These are phyloP conservation scores for Sphaeridia pumilis DNA, from an alignment of 2,888 invertebrate species.

Conservation along the genomic window DNA sequence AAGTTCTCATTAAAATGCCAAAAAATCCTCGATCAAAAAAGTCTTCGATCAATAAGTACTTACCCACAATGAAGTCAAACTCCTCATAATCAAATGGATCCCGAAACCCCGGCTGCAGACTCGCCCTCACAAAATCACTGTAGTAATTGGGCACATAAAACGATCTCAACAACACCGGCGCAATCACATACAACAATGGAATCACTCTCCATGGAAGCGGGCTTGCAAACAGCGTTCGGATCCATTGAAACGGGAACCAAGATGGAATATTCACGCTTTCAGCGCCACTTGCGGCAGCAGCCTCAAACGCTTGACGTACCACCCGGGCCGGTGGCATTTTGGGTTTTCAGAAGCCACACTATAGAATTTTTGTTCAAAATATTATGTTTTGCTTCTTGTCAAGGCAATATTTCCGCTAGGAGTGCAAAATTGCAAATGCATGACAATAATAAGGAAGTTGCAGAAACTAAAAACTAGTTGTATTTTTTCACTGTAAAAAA, in stretches of 20 bases:
- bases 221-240: not conserved
- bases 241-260: not conserved
- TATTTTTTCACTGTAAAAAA: too few relatives aligned
- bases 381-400: too few relatives aligned
- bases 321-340: not conserved
- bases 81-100: conserved; percentile 7
- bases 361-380: too few relatives aligned
- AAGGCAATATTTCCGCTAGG: too few relatives aligned
- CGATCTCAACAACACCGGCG: not conserved
- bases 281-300: too few relatives aligned
- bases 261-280: not conserved
- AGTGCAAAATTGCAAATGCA: too few relatives aligned
- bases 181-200: conserved; percentile 7
- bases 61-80: conserved; percentile 13
- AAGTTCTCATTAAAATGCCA: not conserved
- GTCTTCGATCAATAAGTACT: not conserved
- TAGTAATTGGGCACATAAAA: conserved; percentile 2
- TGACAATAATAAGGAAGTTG: too few relatives aligned
- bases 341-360: too few relatives aligned
- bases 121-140: not conserved
- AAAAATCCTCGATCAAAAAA: not conserved
- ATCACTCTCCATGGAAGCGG: conserved; percentile 7
- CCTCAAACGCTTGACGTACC: too few relatives aligned
- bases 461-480: too few relatives aligned
- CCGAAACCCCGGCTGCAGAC: not conserved